Evolutionary conservation across 2,797 vertebrate species (phyloP).

Genomic region (Macroramphosus scolopax): DNA sequence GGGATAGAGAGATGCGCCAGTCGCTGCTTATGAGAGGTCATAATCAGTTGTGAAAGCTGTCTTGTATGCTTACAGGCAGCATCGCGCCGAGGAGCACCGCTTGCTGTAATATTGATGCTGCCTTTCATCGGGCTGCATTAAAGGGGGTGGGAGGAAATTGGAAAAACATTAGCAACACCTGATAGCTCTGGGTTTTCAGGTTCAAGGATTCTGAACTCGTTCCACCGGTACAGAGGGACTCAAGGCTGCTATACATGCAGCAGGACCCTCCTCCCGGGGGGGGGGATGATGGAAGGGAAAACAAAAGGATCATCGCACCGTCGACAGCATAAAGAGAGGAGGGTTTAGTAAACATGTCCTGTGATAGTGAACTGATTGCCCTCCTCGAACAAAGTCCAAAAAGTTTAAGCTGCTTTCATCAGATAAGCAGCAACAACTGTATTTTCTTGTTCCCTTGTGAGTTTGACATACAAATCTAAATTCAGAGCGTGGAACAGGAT

Average conservation of each 20-base stretch:
- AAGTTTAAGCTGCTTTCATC: slow-evolving; percentile 32
- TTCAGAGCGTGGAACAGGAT: slow-evolving; percentile 41
- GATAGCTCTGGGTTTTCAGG: slow-evolving; percentile 71
- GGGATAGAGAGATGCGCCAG: slow-evolving; percentile 53
- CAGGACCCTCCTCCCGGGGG: slow-evolving; percentile 44
- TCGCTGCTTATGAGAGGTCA: slow-evolving; percentile 68
- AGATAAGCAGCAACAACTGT: slow-evolving; percentile 28
- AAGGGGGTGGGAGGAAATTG: slow-evolving; percentile 61
- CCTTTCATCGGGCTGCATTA: slow-evolving; percentile 62
- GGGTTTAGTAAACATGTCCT: slow-evolving; percentile 36
- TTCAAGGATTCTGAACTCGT: slow-evolving; percentile 61
- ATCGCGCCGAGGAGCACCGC: slow-evolving; percentile 53
- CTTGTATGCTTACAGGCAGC: slow-evolving; percentile 73
- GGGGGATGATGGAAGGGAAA: slow-evolving; percentile 34
- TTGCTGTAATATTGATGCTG: slow-evolving; percentile 67
- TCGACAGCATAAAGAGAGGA: slow-evolving; percentile 25
- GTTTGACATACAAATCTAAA: slow-evolving; percentile 50
- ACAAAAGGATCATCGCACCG: no score
- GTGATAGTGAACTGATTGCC: slow-evolving; percentile 29
- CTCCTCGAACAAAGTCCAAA: not conserved
- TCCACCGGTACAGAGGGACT: slow-evolving; percentile 44
- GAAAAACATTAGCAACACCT: slow-evolving; percentile 77
- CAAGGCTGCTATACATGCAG: slow-evolving; percentile 66
- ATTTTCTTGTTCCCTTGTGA: slow-evolving; percentile 29
- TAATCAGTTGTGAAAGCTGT: slow-evolving; percentile 79